Conservation (phyloP, 2,113 vertebrate genomes). For the Scolopax mira region DNA sequence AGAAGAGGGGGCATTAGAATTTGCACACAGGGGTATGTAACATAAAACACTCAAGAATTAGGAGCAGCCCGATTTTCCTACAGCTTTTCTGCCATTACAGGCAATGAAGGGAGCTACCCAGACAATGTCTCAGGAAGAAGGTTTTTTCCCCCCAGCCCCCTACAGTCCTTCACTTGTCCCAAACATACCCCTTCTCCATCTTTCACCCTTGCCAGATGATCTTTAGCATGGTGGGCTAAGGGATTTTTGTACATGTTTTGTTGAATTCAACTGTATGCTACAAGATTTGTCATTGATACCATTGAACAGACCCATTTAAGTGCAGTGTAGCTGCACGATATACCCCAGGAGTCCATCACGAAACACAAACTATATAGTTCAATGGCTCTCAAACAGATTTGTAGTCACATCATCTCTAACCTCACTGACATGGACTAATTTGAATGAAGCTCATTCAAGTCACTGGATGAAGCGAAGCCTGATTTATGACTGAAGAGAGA, state of each 20-base stretch:
- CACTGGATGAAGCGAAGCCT: background rate
- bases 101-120: background rate
- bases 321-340: background rate
- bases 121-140: background rate
- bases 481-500: background rate
- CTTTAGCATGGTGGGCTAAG: background rate
- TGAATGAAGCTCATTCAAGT: background rate
- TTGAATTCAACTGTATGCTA: background rate
- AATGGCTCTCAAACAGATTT: background rate
- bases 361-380: background rate
- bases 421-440: background rate
- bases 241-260: background rate
- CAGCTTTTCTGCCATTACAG: background rate
- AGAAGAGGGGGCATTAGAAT: conserved; percentile 21
- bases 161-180: background rate
- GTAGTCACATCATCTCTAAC: background rate
- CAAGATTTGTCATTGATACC: background rate
- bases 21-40: background rate
- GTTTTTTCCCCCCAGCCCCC: fast-evolving
- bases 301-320: background rate
- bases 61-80: background rate
- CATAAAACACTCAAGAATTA: background rate
- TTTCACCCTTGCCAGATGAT: background rate
- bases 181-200: background rate
- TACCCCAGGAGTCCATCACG: background rate